Evolutionary conservation across 2,888 invertebrate species (phyloP), one percentile per base, ranked within the genome.

Genomic region (Brachycybe producta): DNA sequence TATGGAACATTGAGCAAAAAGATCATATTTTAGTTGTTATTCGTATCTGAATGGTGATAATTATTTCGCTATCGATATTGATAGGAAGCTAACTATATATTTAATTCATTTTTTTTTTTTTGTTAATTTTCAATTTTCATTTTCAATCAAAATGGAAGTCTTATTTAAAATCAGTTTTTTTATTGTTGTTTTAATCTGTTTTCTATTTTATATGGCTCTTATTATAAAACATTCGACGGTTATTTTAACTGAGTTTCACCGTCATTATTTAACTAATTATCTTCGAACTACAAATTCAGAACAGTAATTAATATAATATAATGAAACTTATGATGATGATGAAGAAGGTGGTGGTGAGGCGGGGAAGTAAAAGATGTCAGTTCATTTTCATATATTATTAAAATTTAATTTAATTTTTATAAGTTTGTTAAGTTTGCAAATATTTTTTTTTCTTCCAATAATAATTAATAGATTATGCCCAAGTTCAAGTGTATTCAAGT

Each of bases 111-210:
- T n/a, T n/a, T n/a, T n/a, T n/a, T n/a, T n/a, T n/a, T n/a, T n/a
- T n/a, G n/a, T n/a, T n/a, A n/a, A n/a, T n/a, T n/a, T n/a, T 35
- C 23, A 41, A 5, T 21, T 41, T 15, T 8, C 24, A 26, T 3
- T 11, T 24, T 19, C 2, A 27, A 13, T 27, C 13, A 45, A 24
- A 32, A 46, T 46, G 46, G 23, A 35, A 21, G n/a, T 19, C 13
- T 11, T 46, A 7, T 35, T 17, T 11, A 46, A 46, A 35, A 23
- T 46, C n/a, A 24, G 46, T 35, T 46, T 46, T 24, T 21, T n/a
- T n/a, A 19, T 46, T 5, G 36, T 46, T 19, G 13, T 46, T 2
- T 3, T 36, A 7, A 26, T 46, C 5, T 32, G 34, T 17, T 11
- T 46, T 19, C 17, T 24, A n/a, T 32, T 32, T n/a, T 46, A 46